Base-by-base conservation (phyloP, 2,888 invertebrate species). In the Pyrgus malvae region DNA sequence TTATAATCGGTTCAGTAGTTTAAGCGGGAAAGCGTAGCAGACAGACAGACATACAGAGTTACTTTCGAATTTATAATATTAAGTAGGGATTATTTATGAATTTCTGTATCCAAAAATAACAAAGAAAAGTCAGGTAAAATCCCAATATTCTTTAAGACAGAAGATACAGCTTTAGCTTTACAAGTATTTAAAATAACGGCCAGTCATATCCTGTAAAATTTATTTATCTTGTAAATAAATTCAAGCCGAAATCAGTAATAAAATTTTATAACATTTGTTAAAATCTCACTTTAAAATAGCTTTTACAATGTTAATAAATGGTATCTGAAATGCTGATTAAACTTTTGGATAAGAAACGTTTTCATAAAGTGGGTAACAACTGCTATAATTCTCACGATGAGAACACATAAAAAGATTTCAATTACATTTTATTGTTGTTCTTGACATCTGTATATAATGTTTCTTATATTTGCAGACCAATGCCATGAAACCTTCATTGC, bases 281-380 rank as follows among this genome's bases (percentile, higher is more conserved):
- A 53, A 57, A 9, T 51, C 29, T 31, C 50, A 27, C 48, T 48
- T 51, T 19, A 37, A 48, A 58, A 56, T 46, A 44, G 48, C 33
- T 41, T 53, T 55, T 42, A 51, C 33, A n/a, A 45, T 48, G 48
- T 27, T 31, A 21, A 33, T 44, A 35, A 19, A 25, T 23, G 3
- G 11, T 33, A 40, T 44, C 33, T 27, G 16, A 29, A 54, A 50
- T 16, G 12, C 33, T 38, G 42, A 38, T 55, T 23, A 50, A 50
- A 42, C 31, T n/a, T 41, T 16, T n/a, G 31, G 41, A 41, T 11
- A 41, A 40, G 23, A 23, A 23, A 2, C n/a, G n/a, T 16, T 41
- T 37, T 49, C 49, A 6, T 49, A 33, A 41, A 49, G 8, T 11
- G 23, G 23, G 29, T 31, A 44, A 33, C 23, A 49, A 41, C 31